A percentile compares a stretch with the other conserved stretches of the same genome.
Evolutionary conservation across 2,113 vertebrate genomes (phyloP).

Genomic region (Ochotona princeps): DNA sequence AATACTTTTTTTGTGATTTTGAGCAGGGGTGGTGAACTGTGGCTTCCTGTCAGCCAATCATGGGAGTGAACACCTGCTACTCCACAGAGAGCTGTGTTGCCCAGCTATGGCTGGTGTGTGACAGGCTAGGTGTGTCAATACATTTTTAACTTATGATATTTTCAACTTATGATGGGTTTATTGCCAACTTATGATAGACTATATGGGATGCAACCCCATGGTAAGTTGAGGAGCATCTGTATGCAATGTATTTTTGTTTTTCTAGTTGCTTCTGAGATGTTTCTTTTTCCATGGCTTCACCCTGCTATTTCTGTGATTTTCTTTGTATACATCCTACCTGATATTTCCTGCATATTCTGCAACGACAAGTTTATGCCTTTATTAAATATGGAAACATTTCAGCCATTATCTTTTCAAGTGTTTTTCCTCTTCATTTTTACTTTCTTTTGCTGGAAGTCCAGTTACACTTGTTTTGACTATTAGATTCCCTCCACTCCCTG

Average conservation of each 20-base stretch:
- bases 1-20: no score
- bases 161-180: background rate
- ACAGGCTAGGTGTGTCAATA: background rate
- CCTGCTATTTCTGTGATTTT: background rate
- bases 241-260: background rate
- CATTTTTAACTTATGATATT: background rate
- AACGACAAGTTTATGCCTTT: background rate
- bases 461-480: background rate
- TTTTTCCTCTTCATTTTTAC: background rate
- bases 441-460: background rate
- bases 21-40: background rate
- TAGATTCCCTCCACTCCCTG: background rate
- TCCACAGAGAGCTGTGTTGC: background rate
- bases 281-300: conserved; percentile 16
- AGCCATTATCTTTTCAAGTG: background rate
- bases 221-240: background rate
- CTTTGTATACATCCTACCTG: background rate
- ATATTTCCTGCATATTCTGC: background rate
- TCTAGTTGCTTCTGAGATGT: conserved; percentile 3
- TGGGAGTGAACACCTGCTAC: no score
- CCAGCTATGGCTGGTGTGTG: background rate
- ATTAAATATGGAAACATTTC: background rate
- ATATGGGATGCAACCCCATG: background rate
- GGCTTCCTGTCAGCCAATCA: background rate
- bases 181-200: background rate